Evolutionary conservation across 1,140 invertebrate genomes (phyloP).

Genomic region (Arctopsyche grandis): DNA sequence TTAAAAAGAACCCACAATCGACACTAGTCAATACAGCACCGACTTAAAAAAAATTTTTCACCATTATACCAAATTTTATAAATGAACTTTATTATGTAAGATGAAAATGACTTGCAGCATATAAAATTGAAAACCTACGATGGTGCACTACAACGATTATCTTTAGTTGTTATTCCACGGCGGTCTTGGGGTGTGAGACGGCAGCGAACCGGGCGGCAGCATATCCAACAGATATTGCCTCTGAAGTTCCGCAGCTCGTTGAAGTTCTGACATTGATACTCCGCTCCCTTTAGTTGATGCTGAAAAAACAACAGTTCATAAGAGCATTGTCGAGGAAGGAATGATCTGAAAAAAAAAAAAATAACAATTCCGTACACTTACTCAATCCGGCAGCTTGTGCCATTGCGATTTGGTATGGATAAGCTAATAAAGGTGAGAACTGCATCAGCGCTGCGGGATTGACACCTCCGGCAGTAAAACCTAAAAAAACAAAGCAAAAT

Average conservation of each 20-base stretch:
- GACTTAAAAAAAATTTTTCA: background rate
- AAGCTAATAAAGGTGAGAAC: conserved; percentile 80
- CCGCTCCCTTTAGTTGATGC: conserved; percentile 59
- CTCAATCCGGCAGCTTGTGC: conserved; percentile 73
- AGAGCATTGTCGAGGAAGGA: background rate
- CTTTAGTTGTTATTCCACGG: conserved; percentile 58
- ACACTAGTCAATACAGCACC: conserved; percentile 4
- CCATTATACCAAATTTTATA: background rate
- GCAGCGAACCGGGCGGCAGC: conserved; percentile 74
- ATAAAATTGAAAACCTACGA: background rate
- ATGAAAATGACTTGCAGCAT: background rate
- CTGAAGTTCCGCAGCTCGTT: conserved; percentile 88
- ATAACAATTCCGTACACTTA: conserved; percentile 25
- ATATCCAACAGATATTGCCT: conserved; percentile 96
- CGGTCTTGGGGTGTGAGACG: conserved; percentile 56
- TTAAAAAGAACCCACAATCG: background rate
- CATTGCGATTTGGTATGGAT: conserved; percentile 88
- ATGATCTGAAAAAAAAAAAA: background rate
- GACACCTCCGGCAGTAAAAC: conserved; percentile 65
- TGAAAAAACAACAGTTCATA: conserved; percentile 15
- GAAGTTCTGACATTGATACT: conserved; percentile 76
- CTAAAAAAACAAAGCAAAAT: conserved; percentile 52
- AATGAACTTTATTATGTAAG: background rate
- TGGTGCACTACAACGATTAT: background rate
- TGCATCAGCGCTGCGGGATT: conserved; percentile 83